Base-by-base conservation (phyloP, 1,140 invertebrate species). In the Ceratina japonica region DNA sequence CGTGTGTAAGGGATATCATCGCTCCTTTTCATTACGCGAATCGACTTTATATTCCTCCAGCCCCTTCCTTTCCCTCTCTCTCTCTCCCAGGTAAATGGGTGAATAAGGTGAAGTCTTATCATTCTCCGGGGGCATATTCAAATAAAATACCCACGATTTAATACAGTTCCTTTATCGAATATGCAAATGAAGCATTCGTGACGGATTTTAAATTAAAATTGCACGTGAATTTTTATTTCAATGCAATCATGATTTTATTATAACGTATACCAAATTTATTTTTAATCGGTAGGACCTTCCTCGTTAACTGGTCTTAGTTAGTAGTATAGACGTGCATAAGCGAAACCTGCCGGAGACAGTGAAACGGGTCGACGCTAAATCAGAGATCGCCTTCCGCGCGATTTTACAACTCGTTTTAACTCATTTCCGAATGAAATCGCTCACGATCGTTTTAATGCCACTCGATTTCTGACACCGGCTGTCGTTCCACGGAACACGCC, bases 381-480 rank as follows among this genome's bases (percentile, higher is more conserved):
- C 81, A 59, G 82, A 54, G 37, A 44, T 44, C 37, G 37, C 37
- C 37, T 44, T 44, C 37, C 37, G 37, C 37, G 5, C 37, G 37
- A 44, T 44, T 44, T 44, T 44, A 44, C 37, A 44, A 44, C 37
- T 44, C 37, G 37, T 44, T 44, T 7, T 44, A 44, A 44, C 37
- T 44, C 37, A 31, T 27, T n/a, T n/a, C 1, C 66, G 51, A 12
- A 44, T 44, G 37, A 44, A 44, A 44, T 62, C 27, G 4, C 8
- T 10, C 51, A 16, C 22, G 24, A 7, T 20, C 51, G 13, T 31
- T 56, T 22, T 62, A 37, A 63, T 63, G 71, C 20, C 63, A 37
- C 16, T 83, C 76, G 71, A 78, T 44, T 66, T 22, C 31, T 61
- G 71, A 82, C 68, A 16, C 31, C 59, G 37, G 37, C 56, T 59